Conservation (phyloP, 2,113 vertebrate species). For the Herpailurus yagouaroundi region DNA sequence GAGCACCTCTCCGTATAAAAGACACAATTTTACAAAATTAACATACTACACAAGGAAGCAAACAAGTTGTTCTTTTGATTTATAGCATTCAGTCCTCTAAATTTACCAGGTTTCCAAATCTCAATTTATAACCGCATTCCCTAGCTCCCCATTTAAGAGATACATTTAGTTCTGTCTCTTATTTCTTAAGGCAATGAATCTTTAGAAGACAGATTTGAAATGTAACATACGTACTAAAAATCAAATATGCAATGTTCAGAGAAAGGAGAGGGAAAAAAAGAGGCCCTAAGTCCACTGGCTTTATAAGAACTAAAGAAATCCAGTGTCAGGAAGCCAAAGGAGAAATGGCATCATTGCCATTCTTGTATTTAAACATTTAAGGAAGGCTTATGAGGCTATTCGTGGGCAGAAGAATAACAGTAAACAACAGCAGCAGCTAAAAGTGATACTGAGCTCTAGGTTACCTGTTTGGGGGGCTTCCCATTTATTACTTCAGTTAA, state of each 20-base stretch:
- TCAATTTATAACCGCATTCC: background rate
- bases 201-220: background rate
- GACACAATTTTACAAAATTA: constrained; percentile 30
- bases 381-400: background rate
- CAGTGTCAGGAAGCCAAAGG: background rate
- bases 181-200: constrained; percentile 15
- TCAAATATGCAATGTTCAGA: background rate
- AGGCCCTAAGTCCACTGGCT: background rate
- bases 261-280: background rate
- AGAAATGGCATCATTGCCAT: background rate
- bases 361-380: background rate
- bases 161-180: background rate
- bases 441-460: background rate
- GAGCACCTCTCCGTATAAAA: background rate
- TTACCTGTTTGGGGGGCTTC: background rate
- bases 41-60: background rate
- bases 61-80: constrained; percentile 22
- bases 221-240: background rate
- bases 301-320: background rate
- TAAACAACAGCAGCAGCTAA: background rate
- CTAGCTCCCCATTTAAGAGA: constrained; percentile 6
- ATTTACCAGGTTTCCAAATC: background rate
- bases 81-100: background rate
- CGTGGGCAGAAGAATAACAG: background rate
- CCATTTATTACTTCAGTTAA: background rate